Base-by-base conservation (phyloP, 2,888 invertebrate species). In the Oscheius sp. region DNA sequence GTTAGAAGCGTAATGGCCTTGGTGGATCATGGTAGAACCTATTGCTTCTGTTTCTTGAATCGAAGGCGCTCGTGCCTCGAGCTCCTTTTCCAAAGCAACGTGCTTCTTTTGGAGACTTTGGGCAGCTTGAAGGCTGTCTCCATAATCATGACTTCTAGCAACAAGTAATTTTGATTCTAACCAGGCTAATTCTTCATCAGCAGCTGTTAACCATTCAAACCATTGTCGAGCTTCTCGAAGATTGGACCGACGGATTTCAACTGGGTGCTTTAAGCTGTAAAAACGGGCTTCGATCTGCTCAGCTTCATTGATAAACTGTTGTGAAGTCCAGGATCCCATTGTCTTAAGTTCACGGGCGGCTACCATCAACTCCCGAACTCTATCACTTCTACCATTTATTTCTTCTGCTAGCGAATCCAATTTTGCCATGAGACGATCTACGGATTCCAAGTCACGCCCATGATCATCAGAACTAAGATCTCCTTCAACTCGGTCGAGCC, bases 121-220 rank as follows among this genome's bases (percentile, higher is more conserved):
- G 0, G 94, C 94, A 14, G 92, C 92, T 1, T 80, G 81, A 17
- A 85, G 73, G 5, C 80, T 76, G 51, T 78, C 91, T 0, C 97
- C 97, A 86, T 95, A 96, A 87, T 97, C 96, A 87, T 95, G 95
- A 38, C 94, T 94, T 22, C 93, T 93, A 0, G 95, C 94, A 26
- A 92, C 86, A 0, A 92, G 90, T 88, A 93, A 92, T 88, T 94
- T 94, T 86, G 95, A 95, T 24, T 91, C 90, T 82, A 96, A 87
- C 96, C 96, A 97, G 76, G 92, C 91, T 63, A 94, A 85, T 87
- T 96, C 95, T 86, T 96, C 95, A 70, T 94, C 93, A 0, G 94
- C 92, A 85, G 96, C 96, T 26, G 94, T 89, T 50, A 92, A 90
- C 89, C 95, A 95, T 84, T 94, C 92, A 85, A 95, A 94, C 74